A percentile compares a stretch with the other conserved stretches of the same genome.
These are phyloP conservation scores for Sycophaga agraensis DNA, from an alignment of 1,140 invertebrate genomes.

Conservation along the genomic window DNA sequence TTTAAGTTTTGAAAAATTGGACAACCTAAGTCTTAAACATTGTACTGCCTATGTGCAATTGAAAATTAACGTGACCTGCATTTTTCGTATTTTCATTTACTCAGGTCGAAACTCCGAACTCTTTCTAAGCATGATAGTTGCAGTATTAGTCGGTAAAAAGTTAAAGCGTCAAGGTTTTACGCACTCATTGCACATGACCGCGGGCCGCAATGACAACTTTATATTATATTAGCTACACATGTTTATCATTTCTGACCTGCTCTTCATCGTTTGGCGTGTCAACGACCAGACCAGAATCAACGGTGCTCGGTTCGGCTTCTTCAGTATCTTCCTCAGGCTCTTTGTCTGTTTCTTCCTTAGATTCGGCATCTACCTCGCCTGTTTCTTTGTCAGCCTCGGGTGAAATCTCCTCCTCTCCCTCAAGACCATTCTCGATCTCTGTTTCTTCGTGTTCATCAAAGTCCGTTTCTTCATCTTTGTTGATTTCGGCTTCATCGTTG, in stretches of 20 bases:
- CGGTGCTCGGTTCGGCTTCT: slow-evolving; percentile 43
- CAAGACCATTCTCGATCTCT: slow-evolving; percentile 40
- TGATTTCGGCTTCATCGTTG: slow-evolving; percentile 31
- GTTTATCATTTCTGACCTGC: slow-evolving; percentile 48
- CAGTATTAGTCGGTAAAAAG: too few species aligned
- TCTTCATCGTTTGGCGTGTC: slow-evolving; percentile 43
- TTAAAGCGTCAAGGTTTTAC: too few species aligned
- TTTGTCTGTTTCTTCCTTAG: slow-evolving; percentile 12
- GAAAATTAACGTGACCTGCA: too few species aligned
- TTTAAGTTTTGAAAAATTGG: too few species aligned
- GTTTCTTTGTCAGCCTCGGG: not conserved
- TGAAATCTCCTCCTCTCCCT: slow-evolving; percentile 26
- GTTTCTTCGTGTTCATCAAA: slow-evolving; percentile 28
- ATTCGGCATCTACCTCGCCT: not conserved
- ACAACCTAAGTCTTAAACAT: too few species aligned
- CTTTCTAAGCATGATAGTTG: too few species aligned
- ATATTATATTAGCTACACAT: too few species aligned
- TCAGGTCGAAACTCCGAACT: too few species aligned
- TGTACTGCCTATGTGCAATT: too few species aligned
- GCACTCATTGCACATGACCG: too few species aligned
- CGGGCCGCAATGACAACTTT: too few species aligned
- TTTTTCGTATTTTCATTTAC: too few species aligned
- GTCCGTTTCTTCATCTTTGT: slow-evolving; percentile 28
- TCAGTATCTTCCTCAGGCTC: slow-evolving; percentile 38
- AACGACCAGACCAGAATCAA: slow-evolving; percentile 43